These are phyloP conservation scores for Engystomops pustulosus DNA, from an alignment of 2,113 vertebrate genomes.

Conservation along the genomic window DNA sequence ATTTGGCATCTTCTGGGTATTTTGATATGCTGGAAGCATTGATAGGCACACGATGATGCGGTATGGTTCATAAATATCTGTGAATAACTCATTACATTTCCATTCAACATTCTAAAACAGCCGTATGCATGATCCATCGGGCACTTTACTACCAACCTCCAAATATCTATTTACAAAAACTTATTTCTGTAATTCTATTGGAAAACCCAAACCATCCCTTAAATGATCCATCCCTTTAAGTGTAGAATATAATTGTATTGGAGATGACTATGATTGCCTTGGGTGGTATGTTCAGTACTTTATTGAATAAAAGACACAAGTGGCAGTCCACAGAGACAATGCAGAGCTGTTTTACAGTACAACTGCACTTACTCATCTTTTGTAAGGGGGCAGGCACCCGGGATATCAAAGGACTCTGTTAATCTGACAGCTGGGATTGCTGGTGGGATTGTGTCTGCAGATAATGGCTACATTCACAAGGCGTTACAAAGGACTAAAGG, in stretches of 20 bases:
- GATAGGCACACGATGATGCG: too few species aligned
- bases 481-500: constrained; percentile 55
- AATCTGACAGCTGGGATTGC: constrained; percentile 65
- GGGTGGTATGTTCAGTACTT: not conserved
- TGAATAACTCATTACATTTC: too few species aligned
- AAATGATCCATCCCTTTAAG: not conserved
- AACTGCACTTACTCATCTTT: constrained; percentile 44
- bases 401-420: constrained; percentile 53
- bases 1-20: too few species aligned
- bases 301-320: constrained; percentile 46
- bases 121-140: too few species aligned
- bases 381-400: constrained; percentile 6
- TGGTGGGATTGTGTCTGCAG: constrained; percentile 61
- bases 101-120: too few species aligned
- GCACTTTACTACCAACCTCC: too few species aligned
- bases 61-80: too few species aligned
- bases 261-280: constrained; percentile 13
- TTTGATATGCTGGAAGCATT: too few species aligned
- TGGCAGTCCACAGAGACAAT: constrained; percentile 41
- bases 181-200: too few species aligned
- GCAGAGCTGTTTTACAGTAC: constrained; percentile 51
- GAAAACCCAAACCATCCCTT: not conserved
- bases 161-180: too few species aligned
- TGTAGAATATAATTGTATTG: constrained; percentile 4
- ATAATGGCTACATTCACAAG: constrained; percentile 68